Percentiles rank a stretch among this genome's conserved stretches.
phyloP scores from a whole-genome alignment of 2,113 vertebrate genomes.

The Euleptes europaea region DNA sequence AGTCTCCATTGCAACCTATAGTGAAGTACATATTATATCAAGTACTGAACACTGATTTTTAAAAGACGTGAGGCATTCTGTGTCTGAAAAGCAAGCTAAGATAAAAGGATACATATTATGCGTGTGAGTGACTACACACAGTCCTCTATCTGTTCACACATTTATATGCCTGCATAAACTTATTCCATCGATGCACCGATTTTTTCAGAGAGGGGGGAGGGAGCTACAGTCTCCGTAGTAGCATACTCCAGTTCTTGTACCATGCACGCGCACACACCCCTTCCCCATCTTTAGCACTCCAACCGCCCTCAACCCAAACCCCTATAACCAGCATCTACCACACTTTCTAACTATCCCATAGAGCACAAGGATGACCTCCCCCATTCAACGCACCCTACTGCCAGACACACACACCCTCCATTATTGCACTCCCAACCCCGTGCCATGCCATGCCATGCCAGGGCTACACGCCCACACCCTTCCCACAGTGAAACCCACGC shows the following conservation, averaged over 20 bases:
- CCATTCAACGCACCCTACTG: not conserved
- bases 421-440: not conserved
- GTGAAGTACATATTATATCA: too few species aligned
- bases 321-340: not conserved
- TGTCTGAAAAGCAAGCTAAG: too few species aligned
- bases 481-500: not conserved
- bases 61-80: too few species aligned
- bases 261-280: not conserved
- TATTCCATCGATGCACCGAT: not conserved
- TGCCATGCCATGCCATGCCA: too few species aligned
- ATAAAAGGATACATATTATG: too few species aligned
- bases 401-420: not conserved
- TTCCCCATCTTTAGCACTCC: not conserved
- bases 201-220: not conserved
- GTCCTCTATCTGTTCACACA: not conserved
- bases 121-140: not conserved
- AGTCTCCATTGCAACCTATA: too few species aligned
- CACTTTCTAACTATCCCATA: not conserved
- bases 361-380: too few species aligned
- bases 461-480: too few species aligned
- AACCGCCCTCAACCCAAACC: not conserved
- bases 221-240: too few species aligned
- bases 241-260: not conserved
- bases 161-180: not conserved
- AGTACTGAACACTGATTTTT: too few species aligned